phyloP scores from a whole-genome alignment of 2,888 invertebrate species.

The Eudasyphora cyanicolor region DNA sequence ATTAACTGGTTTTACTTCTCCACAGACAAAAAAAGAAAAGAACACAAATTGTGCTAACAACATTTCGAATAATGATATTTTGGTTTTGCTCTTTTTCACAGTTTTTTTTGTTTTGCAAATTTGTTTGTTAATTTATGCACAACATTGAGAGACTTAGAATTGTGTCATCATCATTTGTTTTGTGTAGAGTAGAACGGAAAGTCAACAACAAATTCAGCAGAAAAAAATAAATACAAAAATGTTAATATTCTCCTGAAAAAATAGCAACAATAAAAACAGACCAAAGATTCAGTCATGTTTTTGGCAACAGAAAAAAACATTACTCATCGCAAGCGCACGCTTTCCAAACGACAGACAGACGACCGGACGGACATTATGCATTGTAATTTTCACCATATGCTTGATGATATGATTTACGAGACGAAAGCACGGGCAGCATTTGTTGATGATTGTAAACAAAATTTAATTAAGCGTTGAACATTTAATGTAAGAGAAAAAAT shows the following conservation, averaged over 20 bases:
- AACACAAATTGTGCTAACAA: background rate
- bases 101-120: background rate
- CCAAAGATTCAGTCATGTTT: constrained; percentile 35
- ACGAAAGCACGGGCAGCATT: too few relatives aligned
- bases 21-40: too few relatives aligned
- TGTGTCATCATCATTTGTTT: constrained; percentile 55
- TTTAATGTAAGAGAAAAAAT: too few relatives aligned
- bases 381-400: too few relatives aligned
- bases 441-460: too few relatives aligned
- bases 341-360: too few relatives aligned
- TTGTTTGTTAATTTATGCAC: constrained; percentile 37
- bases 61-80: constrained; percentile 10
- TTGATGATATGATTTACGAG: too few relatives aligned
- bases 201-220: too few relatives aligned
- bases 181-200: background rate
- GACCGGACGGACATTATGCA: too few relatives aligned
- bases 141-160: constrained; percentile 48
- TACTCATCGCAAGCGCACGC: background rate
- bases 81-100: constrained; percentile 2
- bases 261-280: constrained; percentile 16
- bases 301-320: background rate
- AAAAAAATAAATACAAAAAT: too few relatives aligned
- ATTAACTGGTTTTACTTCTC: too few relatives aligned
- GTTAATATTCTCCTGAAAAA: constrained; percentile 29
- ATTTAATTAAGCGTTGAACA: too few relatives aligned